Evolutionary conservation across 1,140 invertebrate genomes (phyloP).

Genomic region (Drosophila mauritiana): DNA sequence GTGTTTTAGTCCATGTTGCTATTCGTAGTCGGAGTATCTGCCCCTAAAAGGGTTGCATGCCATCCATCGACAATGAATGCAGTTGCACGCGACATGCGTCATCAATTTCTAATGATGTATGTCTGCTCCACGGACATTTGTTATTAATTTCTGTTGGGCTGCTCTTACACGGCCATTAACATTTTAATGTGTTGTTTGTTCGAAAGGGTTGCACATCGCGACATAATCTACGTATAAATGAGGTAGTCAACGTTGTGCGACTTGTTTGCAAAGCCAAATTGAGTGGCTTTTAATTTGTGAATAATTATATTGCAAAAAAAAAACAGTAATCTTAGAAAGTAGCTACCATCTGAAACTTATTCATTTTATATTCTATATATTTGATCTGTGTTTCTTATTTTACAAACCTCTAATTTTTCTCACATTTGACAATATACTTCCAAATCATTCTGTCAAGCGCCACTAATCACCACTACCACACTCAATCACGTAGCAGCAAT

Average conservation of each 20-base stretch:
- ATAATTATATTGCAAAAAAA: no score
- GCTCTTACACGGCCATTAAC: slow-evolving; percentile 55
- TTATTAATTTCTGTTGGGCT: slow-evolving; percentile 63
- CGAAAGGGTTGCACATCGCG: slow-evolving; percentile 22
- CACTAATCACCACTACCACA: slow-evolving; percentile 51
- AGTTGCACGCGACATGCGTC: slow-evolving; percentile 81
- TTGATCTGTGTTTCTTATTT: not conserved
- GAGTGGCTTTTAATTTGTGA: slow-evolving; percentile 5
- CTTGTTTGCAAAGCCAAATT: slow-evolving; percentile 10
- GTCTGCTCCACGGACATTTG: slow-evolving; percentile 68
- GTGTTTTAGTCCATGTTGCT: slow-evolving; percentile 57
- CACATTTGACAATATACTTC: slow-evolving; percentile 39
- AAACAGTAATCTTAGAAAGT: no score
- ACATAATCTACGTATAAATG: slow-evolving; percentile 2
- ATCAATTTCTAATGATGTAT: slow-evolving; percentile 83
- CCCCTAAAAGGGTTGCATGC: slow-evolving; percentile 39
- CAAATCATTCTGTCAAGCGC: slow-evolving; percentile 49
- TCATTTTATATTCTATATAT: no score
- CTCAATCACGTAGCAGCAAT: slow-evolving; percentile 13
- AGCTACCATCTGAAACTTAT: no score
- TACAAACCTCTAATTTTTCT: not conserved
- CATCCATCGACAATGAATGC: slow-evolving; percentile 39
- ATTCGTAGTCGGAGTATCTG: not conserved
- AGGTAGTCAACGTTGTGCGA: slow-evolving; percentile 1
- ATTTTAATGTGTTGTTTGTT: slow-evolving; percentile 41